Percentiles rank a stretch among this genome's conserved stretches.
Conservation (phyloP, 2,797 vertebrate species). For the Enteromius trimaculatus region DNA sequence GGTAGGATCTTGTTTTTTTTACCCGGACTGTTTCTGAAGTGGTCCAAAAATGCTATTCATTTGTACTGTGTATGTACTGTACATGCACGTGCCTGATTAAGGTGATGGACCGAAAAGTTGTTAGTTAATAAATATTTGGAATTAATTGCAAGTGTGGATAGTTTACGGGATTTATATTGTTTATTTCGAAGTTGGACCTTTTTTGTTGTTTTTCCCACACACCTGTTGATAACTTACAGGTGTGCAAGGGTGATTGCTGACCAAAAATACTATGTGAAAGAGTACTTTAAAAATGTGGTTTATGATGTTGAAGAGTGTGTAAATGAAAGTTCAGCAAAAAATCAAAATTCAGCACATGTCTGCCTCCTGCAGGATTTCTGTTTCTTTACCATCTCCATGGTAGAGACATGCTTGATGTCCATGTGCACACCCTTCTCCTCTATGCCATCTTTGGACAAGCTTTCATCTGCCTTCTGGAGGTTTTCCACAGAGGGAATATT, state of each 20-base stretch:
- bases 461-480: conserved; percentile 83
- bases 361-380: conserved; percentile 82
- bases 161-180: not conserved
- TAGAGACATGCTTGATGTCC: conserved; percentile 86
- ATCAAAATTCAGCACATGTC: not conserved
- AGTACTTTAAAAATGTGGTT: not conserved
- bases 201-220: not conserved
- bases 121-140: not conserved
- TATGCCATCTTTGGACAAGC: conserved; percentile 81
- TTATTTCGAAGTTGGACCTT: not conserved
- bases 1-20: conserved; percentile 70
- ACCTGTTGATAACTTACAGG: not conserved
- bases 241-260: not conserved
- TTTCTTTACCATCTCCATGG: conserved; percentile 94
- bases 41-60: not conserved
- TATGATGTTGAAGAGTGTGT: not conserved
- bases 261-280: not conserved
- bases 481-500: conserved; percentile 86
- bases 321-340: not conserved
- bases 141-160: not conserved
- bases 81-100: not conserved
- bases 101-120: not conserved
- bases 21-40: not conserved
- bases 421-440: conserved; percentile 88
- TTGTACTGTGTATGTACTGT: not conserved